Percentiles rank a stretch among this genome's conserved stretches.
These are phyloP conservation scores for Mormyrus hasselquistii DNA, from an alignment of 2,797 vertebrate genomes.

Conservation along the genomic window DNA sequence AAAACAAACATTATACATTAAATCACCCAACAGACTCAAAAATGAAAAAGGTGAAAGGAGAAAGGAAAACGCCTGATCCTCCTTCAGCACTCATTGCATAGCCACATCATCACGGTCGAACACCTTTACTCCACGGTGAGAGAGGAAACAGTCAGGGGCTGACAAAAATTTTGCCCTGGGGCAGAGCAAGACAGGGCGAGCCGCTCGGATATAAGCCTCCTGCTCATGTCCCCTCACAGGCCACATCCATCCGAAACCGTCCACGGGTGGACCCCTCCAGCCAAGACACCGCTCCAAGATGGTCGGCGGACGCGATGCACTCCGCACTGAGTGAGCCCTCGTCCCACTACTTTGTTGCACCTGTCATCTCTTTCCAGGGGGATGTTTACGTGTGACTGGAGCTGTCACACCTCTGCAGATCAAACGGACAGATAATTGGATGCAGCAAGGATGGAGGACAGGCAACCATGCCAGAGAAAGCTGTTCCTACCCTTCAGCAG, in stretches of 20 bases:
- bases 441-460: background rate
- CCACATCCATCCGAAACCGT: background rate
- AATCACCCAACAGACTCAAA: background rate
- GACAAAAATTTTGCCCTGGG: background rate
- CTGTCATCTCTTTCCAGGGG: background rate
- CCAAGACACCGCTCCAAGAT: background rate
- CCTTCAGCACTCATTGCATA: background rate
- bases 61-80: background rate
- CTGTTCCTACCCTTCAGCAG: background rate
- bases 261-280: background rate
- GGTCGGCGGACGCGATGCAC: background rate
- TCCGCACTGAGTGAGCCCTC: background rate
- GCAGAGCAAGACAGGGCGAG: no score
- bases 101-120: background rate
- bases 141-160: background rate
- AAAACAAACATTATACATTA: background rate
- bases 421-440: conserved; percentile 8
- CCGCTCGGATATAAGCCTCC: background rate
- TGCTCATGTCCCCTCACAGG: background rate
- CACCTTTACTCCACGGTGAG: background rate
- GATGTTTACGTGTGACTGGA: conserved; percentile 12
- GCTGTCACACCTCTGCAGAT: conserved; percentile 7
- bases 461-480: background rate
- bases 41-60: background rate
- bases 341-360: background rate